These are phyloP conservation scores for Maniola jurtina DNA, from an alignment of 1,140 invertebrate genomes.

Conservation along the genomic window DNA sequence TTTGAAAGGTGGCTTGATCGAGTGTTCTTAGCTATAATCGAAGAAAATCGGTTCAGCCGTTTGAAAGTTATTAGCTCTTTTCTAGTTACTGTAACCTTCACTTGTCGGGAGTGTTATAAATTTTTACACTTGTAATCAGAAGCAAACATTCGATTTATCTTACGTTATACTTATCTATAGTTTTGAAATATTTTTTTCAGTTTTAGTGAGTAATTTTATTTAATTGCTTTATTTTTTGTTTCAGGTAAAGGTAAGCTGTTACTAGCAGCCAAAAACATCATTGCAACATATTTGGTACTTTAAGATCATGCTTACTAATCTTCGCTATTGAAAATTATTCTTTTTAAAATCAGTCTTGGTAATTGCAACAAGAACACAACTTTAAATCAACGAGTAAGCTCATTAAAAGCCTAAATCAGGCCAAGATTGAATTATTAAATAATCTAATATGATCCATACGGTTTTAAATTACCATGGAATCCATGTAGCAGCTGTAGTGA, in stretches of 20 bases:
- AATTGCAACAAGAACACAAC: too few species aligned
- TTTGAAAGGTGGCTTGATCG: too few species aligned
- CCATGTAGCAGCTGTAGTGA: constrained; percentile 32
- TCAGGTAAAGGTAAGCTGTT: constrained; percentile 58
- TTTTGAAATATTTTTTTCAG: background rate
- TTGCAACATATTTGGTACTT: background rate
- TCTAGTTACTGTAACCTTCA: too few species aligned
- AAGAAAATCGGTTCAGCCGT: too few species aligned
- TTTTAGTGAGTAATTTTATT: constrained; percentile 9
- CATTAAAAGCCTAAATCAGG: constrained; percentile 13
- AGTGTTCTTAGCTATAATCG: too few species aligned
- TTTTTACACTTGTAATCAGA: too few species aligned
- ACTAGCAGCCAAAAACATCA: background rate
- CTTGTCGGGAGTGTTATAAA: too few species aligned
- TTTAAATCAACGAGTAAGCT: too few species aligned
- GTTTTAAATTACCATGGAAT: constrained; percentile 29
- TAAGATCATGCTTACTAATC: background rate
- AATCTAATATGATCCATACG: constrained; percentile 13
- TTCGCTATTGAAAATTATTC: too few species aligned
- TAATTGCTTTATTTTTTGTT: constrained; percentile 37
- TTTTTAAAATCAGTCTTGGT: too few species aligned
- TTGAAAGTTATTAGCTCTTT: too few species aligned
- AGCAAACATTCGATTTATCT: background rate
- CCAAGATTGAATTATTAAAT: constrained; percentile 19
- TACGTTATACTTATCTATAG: too few species aligned